phyloP scores from a whole-genome alignment of 92 coral and sea anemone species.

The Zoanthus solanderi region DNA sequence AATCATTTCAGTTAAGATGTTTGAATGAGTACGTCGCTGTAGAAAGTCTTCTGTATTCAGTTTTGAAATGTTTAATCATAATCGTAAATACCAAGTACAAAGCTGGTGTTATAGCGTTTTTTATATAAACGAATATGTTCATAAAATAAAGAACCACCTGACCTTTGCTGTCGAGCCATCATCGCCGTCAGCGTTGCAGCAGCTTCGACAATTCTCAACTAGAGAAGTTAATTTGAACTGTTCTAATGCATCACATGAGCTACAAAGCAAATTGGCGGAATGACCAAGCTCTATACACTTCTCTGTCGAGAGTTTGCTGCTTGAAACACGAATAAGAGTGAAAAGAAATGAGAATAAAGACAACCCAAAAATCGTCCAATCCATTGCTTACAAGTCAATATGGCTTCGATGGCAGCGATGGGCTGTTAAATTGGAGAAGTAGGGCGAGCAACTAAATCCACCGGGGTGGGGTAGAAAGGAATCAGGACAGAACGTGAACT shows the following conservation, averaged over 20 bases:
- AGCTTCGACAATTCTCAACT: slow-evolving; percentile 81
- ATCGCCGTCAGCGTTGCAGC: slow-evolving; percentile 95
- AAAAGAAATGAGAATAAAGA: slow-evolving; percentile 86
- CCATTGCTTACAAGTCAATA: slow-evolving; percentile 76
- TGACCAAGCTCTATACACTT: slow-evolving; percentile 89
- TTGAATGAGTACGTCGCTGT: too few species aligned
- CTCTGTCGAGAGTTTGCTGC: slow-evolving; percentile 85
- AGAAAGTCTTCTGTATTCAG: too few species aligned
- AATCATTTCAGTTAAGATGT: too few species aligned
- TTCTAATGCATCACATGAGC: slow-evolving; percentile 90
- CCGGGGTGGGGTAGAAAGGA: too few species aligned
- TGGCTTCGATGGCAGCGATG: slow-evolving; percentile 2
- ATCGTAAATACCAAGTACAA: too few species aligned
- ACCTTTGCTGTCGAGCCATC: slow-evolving; percentile 79
- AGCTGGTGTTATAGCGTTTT: too few species aligned
- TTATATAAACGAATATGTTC: too few species aligned
- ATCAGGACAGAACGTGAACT: too few species aligned
- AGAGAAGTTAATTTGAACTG: slow-evolving; percentile 82
- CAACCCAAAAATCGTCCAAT: slow-evolving; percentile 75
- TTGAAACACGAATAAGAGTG: slow-evolving; percentile 70
- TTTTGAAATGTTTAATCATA: too few species aligned
- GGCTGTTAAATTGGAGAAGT: neutral
- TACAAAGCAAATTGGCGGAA: slow-evolving; percentile 90
- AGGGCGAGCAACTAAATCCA: too few species aligned
- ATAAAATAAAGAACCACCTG: too few species aligned